Evolutionary conservation across 2,888 invertebrate species (phyloP).

Genomic region (Pelosia muscerda): DNA sequence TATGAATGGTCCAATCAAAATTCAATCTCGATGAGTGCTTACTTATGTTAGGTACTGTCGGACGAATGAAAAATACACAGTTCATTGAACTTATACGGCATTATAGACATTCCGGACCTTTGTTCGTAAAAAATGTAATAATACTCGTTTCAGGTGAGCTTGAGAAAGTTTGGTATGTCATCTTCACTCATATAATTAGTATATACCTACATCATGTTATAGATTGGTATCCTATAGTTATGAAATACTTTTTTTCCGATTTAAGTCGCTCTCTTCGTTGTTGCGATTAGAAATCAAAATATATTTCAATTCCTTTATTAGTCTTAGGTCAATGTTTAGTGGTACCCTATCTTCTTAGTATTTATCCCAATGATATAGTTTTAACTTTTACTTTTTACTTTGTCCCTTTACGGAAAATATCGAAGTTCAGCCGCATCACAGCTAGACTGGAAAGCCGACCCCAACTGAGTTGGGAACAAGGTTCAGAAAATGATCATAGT

Average conservation of each 20-base stretch:
- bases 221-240: background rate
- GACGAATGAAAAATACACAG: slow-evolving; percentile 7
- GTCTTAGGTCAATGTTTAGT: too few species aligned
- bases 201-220: background rate
- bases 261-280: background rate
- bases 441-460: too few species aligned
- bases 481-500: too few species aligned
- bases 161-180: slow-evolving; percentile 8
- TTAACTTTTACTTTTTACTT: too few species aligned
- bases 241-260: background rate
- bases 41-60: background rate
- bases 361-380: too few species aligned
- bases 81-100: background rate
- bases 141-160: slow-evolving; percentile 4
- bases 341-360: too few species aligned
- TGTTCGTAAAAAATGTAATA: slow-evolving; percentile 3
- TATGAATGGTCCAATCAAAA: background rate
- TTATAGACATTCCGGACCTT: slow-evolving; percentile 10
- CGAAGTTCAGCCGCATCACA: too few species aligned
- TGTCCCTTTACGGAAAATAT: too few species aligned
- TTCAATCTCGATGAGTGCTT: slow-evolving; percentile 2
- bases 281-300: background rate
- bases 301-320: too few species aligned
- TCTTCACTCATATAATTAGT: background rate
- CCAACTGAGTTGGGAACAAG: too few species aligned